Conservation (phyloP, 2,113 vertebrate species). For the Philantomba maxwellii region DNA sequence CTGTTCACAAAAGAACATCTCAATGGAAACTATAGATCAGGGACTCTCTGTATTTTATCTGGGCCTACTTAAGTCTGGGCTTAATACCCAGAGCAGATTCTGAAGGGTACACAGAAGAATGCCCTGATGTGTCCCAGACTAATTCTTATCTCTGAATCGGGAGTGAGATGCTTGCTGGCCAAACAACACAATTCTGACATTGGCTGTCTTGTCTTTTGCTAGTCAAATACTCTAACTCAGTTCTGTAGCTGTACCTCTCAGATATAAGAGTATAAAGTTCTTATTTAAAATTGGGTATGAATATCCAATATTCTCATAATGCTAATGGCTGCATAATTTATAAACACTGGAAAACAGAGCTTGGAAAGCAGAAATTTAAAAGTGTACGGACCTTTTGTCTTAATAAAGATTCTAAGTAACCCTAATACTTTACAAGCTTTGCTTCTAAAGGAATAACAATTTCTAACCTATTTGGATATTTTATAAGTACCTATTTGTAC, state of each 20-base stretch:
- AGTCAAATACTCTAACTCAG: neutral
- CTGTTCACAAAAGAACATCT: neutral
- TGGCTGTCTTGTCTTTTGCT: neutral
- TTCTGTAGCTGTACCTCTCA: neutral
- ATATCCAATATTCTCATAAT: neutral
- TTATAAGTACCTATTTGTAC: neutral
- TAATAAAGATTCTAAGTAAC: constrained; percentile 22
- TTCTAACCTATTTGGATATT: neutral
- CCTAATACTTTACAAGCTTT: neutral
- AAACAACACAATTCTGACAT: neutral
- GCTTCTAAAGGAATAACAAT: constrained; percentile 4
- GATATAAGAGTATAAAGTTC: neutral
- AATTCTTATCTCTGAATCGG: neutral
- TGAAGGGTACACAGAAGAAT: neutral
- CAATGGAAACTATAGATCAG: neutral
- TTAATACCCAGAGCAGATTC: neutral
- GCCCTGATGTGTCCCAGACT: neutral
- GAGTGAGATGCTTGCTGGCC: neutral
- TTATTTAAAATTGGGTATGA: neutral
- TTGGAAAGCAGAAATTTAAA: neutral
- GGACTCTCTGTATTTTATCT: neutral
- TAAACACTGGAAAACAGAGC: neutral
- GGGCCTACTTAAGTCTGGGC: neutral
- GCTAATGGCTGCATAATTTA: neutral
- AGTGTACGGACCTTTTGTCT: neutral